Evolutionary conservation across 2,888 invertebrate genomes (phyloP).

Genomic region (Drosophila falleni): DNA sequence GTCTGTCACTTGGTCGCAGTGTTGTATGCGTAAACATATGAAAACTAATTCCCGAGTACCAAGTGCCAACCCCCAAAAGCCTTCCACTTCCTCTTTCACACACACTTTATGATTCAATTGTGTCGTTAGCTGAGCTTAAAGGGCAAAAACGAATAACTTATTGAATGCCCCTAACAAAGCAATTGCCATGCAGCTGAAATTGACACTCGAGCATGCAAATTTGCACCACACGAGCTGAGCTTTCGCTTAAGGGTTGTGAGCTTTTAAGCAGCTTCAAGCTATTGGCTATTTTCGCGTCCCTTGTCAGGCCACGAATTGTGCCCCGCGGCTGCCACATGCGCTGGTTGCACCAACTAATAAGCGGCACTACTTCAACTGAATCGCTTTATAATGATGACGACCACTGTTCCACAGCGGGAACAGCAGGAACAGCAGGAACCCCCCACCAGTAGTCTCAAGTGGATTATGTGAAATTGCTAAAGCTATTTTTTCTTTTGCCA

Average conservation of each 20-base stretch:
- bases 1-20: slow-evolving; percentile 28
- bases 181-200: slow-evolving; percentile 50
- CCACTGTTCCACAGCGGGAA: slow-evolving; percentile 37
- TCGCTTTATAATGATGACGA: slow-evolving; percentile 54
- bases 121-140: slow-evolving; percentile 10
- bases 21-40: slow-evolving; percentile 55
- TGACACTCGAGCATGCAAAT: slow-evolving; percentile 67
- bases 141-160: slow-evolving; percentile 42
- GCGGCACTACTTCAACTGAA: slow-evolving; percentile 38
- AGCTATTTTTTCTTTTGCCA: slow-evolving; percentile 48
- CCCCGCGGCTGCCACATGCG: slow-evolving; percentile 75
- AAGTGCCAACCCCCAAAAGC: slow-evolving; percentile 18
- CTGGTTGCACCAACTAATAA: slow-evolving; percentile 74
- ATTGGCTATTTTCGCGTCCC: slow-evolving; percentile 22
- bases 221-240: slow-evolving; percentile 57
- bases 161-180: slow-evolving; percentile 40
- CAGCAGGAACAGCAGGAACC: not conserved
- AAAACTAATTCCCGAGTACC: slow-evolving; percentile 70
- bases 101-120: slow-evolving; percentile 13
- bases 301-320: slow-evolving; percentile 72
- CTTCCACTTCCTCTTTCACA: not conserved
- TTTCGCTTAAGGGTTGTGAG: slow-evolving; percentile 31
- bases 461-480: slow-evolving; percentile 62
- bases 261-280: slow-evolving; percentile 24
- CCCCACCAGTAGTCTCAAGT: slow-evolving; percentile 51